Evolutionary conservation across 2,888 invertebrate genomes (phyloP).

Genomic region (Neoaliturus tenellus): DNA sequence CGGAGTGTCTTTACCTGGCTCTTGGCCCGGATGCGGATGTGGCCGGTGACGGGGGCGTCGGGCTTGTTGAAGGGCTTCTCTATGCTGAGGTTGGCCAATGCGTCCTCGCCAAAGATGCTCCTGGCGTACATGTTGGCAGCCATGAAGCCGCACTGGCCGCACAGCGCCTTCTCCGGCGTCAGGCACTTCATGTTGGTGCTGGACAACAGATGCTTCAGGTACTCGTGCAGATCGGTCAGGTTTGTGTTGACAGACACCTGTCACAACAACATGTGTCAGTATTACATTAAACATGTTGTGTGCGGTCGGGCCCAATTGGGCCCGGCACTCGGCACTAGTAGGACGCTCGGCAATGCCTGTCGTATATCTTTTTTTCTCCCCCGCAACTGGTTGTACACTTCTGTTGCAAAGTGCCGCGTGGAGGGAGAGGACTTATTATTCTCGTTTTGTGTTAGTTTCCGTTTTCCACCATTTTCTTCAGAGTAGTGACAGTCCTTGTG

Average conservation of each 20-base stretch:
- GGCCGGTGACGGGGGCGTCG: slow-evolving; percentile 94
- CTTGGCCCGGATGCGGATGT: slow-evolving; percentile 98
- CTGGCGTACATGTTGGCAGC: slow-evolving; percentile 99
- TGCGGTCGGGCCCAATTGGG: no score
- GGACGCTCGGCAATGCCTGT: no score
- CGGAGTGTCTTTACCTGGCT: slow-evolving; percentile 83
- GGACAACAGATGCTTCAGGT: slow-evolving; percentile 92
- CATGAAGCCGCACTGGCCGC: slow-evolving; percentile 99
- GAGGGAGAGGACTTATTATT: no score
- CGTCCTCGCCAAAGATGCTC: slow-evolving; percentile 99
- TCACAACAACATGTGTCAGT: neutral
- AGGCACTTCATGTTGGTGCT: slow-evolving; percentile 99
- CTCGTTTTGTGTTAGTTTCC: no score
- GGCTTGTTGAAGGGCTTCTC: slow-evolving; percentile 95
- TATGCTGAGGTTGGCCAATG: slow-evolving; percentile 98
- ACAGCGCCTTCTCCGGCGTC: slow-evolving; percentile 84
- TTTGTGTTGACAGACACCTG: slow-evolving; percentile 93
- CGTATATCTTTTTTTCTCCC: no score
- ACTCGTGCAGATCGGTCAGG: slow-evolving; percentile 94
- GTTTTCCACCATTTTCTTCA: no score
- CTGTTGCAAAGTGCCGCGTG: no score
- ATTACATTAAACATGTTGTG: no score
- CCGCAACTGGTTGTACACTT: no score
- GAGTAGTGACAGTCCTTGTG: no score
- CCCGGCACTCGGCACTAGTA: no score